Evolutionary conservation across 1,140 invertebrate genomes (phyloP), one percentile per base, ranked within the genome.

Genomic region (Drosophila equinoxialis): DNA sequence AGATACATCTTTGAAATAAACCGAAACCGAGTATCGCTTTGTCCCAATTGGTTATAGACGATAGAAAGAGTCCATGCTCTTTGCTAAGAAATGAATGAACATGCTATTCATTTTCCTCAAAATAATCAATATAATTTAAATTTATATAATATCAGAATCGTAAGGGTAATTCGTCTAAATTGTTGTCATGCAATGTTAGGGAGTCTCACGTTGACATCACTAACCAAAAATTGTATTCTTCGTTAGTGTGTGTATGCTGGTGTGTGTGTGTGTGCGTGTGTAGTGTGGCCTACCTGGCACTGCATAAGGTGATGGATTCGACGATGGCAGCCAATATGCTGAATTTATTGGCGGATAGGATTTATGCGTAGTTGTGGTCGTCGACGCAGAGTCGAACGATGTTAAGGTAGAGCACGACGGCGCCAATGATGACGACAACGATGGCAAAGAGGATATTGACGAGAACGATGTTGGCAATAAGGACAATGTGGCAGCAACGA

Each of bases 341-440:
- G 95, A 94, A 93, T 94, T 96, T 93, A 96, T 96, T 72, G 95
- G 94, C 81, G 95, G 95, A 93, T 96, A 96, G 89, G 93, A 93
- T 82, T 91, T 91, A 86, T 90, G 84, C 78, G 86, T 73, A 69
- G 84, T 71, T 26, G 77, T 60, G 55, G 59, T 23, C 23, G 68
- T 41, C 30, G 65, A 61, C 37, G 33, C 61, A 30, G 35, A 39
- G n/a, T 30, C 54, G 26, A 68, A 41, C 26, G 62, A 41, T 61
- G 73, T 75, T 69, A 71, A 72, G 54, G 73, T 51, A 2, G 17
- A 3, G 6, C 7, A 48, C 17, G 67, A 77, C 37, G 63, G 35
- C 41, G 61, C 23, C 20, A 58, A 42, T 41, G 77, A 20, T 7
- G 77, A 26, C 41, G 71, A 14, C 45, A 59, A 13, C 41, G 73